These are phyloP conservation scores for Platynereis dumerilii DNA, from an alignment of 2,888 invertebrate genomes.

Conservation along the genomic window DNA sequence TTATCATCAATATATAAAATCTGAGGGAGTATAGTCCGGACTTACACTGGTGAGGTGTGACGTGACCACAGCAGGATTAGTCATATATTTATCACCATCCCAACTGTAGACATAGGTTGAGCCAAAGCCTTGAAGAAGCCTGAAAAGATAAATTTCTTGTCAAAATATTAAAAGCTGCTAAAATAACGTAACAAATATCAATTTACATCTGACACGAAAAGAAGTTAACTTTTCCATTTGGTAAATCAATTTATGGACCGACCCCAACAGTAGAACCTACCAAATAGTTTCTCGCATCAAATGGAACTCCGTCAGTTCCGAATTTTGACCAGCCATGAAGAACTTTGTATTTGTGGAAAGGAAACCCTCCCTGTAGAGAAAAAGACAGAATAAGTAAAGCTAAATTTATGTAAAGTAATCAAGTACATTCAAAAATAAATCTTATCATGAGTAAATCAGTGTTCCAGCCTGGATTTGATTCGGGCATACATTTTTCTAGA, in stretches of 20 bases:
- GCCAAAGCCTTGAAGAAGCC: background rate
- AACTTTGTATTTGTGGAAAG: slow-evolving; percentile 43
- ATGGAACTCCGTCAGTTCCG: slow-evolving; percentile 30
- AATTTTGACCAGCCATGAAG: slow-evolving; percentile 31
- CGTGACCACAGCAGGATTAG: slow-evolving; percentile 2
- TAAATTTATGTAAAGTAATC: background rate
- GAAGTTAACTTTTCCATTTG: too few species aligned
- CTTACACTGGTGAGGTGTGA: slow-evolving; percentile 27
- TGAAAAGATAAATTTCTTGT: background rate
- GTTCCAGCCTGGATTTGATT: too few species aligned
- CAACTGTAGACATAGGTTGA: background rate
- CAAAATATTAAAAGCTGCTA: too few species aligned
- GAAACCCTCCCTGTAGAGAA: slow-evolving; percentile 32
- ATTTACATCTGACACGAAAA: too few species aligned
- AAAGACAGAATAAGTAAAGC: background rate
- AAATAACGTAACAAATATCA: too few species aligned
- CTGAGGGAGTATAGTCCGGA: too few species aligned
- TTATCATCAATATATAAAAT: too few species aligned
- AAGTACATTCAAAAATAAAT: background rate
- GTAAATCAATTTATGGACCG: too few species aligned
- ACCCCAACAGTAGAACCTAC: too few species aligned
- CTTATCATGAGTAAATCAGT: too few species aligned
- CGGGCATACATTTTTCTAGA: too few species aligned
- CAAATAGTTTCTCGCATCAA: slow-evolving; percentile 34
- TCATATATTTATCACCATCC: too few species aligned